Base-by-base conservation (phyloP, 2,888 invertebrate species). In the Agrotis puta region DNA sequence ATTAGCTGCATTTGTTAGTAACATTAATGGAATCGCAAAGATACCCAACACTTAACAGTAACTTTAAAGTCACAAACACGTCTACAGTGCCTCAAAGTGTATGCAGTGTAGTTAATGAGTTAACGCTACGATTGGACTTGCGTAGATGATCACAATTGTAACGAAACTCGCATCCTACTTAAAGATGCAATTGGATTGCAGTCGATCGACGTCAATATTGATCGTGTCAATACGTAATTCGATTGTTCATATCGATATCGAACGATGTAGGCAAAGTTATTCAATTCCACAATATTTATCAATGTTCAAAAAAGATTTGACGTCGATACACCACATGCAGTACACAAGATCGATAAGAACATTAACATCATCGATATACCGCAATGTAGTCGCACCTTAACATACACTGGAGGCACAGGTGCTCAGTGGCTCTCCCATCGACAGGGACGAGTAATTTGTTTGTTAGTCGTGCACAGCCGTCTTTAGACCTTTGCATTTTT, bases 391-490 rank as follows among this genome's bases (percentile, higher is more conserved):
- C 43, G 51, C 27, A 33, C 61, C 56, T 62, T 74, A 63, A 69
- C 69, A 39, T 74, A 74, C 68, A 69, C 80, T 51, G 24, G 62
- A 63, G 77, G 74, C 39, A 54, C 68, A 63, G 62, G 82, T 79
- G 79, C 79, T 58, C 58, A 79, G 85, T 85, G 79, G 81, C 84
- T 84, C 85, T 77, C 81, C 85, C 83, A 64, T 79, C 64, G 64
- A 63, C 82, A 78, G 83, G 85, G 84, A 75, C 59, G 69, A 85
- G 81, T 85, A 75, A 57, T 83, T 82, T 77, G 75, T 85, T 76
- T 76, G 75, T 77, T 77, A 74, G 70, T 85, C 91, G 94, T 93
- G 94, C 93, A 92, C 87, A 92, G 94, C 92, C 95, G 95, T 94
- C 92, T 85, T 86, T 84, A 92, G 94, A 94, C 94, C 91, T 94